Base-by-base conservation (phyloP, 2,113 vertebrate genomes). In the Alethe diademata region DNA sequence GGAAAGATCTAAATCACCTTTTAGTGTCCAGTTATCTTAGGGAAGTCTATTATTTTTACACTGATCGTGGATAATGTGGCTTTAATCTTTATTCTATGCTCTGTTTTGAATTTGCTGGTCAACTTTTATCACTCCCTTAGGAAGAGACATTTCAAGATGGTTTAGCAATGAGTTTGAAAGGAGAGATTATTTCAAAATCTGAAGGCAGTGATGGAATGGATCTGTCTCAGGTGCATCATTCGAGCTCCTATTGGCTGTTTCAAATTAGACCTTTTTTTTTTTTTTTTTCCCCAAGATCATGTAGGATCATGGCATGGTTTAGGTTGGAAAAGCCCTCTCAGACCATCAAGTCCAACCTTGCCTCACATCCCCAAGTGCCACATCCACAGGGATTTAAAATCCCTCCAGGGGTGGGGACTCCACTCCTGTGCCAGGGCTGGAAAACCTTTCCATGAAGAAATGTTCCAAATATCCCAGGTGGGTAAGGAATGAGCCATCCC, bases 301-400 rank as follows among this genome's bases (percentile, higher is more conserved):
- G 36, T 36, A 24, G 51, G 48, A 47, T 40, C 54, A 25, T 4
- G 16, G 53, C 74, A 6, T 25, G 13, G 38, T 58, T 81, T 5
- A 7, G 11, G 20, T 5, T 74, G 78, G 69, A 67, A 60, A 89
- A 67, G 9, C 45, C 24, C 19, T 14, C 53, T 53, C 19, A 60
- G 69, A n/a, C 7, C 60, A 66, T 14, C 0, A 1, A 45, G 15
- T 38, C 23, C 53, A 74, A 2, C 18, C 12, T 9, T 17, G 10
- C 7, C 33, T n/a, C 11, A 0, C 2, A 2, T 79, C 25, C 65
- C 29, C 50, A 64, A 0, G 35, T 79, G 42, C 51, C 86, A 60
- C 61, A 82, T 47, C 38, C 78, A 12, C n/a, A 19, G 1, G 40
- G 70, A 5, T 47, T 45, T n/a, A 3, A 25, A 61, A 47, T 9